phyloP scores from a whole-genome alignment of 2,113 vertebrate species.

The chimpanzee (Pan troglodytes) region NHGRI_mPanTro3-v2.1_pri NC_072408.2:69349501-69350000 shows the following conservation, averaged over 20 bases:
- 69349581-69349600: background rate
- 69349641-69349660: background rate
- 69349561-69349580: background rate
- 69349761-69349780: conserved; percentile 18
- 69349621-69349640: background rate
- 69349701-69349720: conserved; percentile 36
- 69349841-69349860: background rate
- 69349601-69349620: background rate
- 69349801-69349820: conserved; percentile 53
- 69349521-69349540: conserved; percentile 80
- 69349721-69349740: conserved; percentile 44
- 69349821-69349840: conserved; percentile 47
- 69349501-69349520: conserved; percentile 89
- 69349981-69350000: too few species aligned
- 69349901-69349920: background rate
- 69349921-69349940: conserved; percentile 27
- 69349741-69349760: conserved; percentile 65
- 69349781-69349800: conserved; percentile 10
- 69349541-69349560: background rate
- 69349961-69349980: background rate
- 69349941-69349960: background rate
- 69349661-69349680: background rate
- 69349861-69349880: background rate
- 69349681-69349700: background rate
- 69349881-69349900: background rate